These are phyloP conservation scores for Sparidentex hasta DNA, from an alignment of 2,797 vertebrate species.

Conservation along the genomic window DNA sequence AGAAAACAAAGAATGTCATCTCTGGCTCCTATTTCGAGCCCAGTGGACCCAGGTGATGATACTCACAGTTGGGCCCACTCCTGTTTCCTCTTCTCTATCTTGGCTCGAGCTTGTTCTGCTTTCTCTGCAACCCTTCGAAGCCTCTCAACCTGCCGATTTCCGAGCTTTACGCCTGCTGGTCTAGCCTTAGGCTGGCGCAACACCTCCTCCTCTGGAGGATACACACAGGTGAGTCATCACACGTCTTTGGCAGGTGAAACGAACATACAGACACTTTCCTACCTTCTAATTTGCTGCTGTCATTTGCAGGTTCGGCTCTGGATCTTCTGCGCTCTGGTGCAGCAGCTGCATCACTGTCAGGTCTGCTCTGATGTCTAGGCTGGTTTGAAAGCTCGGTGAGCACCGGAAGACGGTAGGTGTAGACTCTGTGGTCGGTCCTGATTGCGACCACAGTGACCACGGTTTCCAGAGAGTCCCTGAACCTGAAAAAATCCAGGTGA, in stretches of 20 bases:
- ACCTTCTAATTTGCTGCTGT: slow-evolving; percentile 51
- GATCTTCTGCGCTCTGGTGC: slow-evolving; percentile 57
- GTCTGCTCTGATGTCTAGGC: slow-evolving; percentile 40
- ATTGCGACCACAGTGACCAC: slow-evolving; percentile 87
- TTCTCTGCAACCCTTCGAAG: slow-evolving; percentile 88
- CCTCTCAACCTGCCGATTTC: slow-evolving; percentile 82
- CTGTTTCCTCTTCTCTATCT: slow-evolving; percentile 88
- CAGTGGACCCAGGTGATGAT: background rate
- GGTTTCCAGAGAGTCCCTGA: slow-evolving; percentile 82
- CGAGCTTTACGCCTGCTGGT: slow-evolving; percentile 59
- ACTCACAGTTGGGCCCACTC: slow-evolving; percentile 95
- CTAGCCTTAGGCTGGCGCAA: background rate
- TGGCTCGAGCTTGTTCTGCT: slow-evolving; percentile 86
- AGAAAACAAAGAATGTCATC: background rate
- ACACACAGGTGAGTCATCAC: background rate
- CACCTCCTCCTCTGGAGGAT: slow-evolving; percentile 51
- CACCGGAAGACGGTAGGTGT: slow-evolving; percentile 87
- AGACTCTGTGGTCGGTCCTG: slow-evolving; percentile 85
- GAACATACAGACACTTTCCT: background rate
- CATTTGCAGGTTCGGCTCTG: slow-evolving; percentile 46
- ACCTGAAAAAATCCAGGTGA: slow-evolving; percentile 79
- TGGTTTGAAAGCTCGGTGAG: slow-evolving; percentile 68
- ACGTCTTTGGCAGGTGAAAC: background rate
- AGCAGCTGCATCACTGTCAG: slow-evolving; percentile 41
- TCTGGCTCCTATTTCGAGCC: background rate